Evolutionary conservation across 1,140 invertebrate genomes (phyloP).

Genomic region (Idris sp.): DNA sequence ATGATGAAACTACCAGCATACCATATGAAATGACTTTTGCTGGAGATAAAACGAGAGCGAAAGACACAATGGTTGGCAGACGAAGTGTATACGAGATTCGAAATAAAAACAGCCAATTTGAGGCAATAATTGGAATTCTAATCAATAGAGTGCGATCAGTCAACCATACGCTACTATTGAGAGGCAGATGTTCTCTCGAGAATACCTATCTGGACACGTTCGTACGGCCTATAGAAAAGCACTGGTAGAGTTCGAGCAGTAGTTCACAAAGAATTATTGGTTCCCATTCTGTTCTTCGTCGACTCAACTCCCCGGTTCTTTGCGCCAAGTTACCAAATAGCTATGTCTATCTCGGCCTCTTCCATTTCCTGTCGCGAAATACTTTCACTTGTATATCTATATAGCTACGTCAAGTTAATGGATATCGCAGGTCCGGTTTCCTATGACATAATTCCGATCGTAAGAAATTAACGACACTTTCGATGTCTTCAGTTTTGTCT

Average conservation of each 20-base stretch:
- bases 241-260: slow-evolving; percentile 24
- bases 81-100: slow-evolving; percentile 39
- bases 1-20: slow-evolving; percentile 30
- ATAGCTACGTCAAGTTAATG: slow-evolving; percentile 38
- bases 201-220: slow-evolving; percentile 58
- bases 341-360: slow-evolving; percentile 47
- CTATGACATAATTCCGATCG: slow-evolving; percentile 43
- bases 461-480: slow-evolving; percentile 49
- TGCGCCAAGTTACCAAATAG: slow-evolving; percentile 49
- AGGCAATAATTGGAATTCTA: slow-evolving; percentile 73
- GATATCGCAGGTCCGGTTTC: slow-evolving; percentile 24
- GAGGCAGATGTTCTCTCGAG: slow-evolving; percentile 53
- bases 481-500: slow-evolving; percentile 17
- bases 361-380: slow-evolving; percentile 54
- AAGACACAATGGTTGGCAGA: slow-evolving; percentile 32
- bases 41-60: slow-evolving; percentile 27
- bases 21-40: slow-evolving; percentile 37
- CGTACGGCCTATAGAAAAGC: slow-evolving; percentile 51
- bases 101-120: slow-evolving; percentile 62
- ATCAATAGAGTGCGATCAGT: slow-evolving; percentile 69
- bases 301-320: slow-evolving; percentile 13
- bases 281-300: slow-evolving; percentile 49
- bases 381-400: slow-evolving; percentile 31
- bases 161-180: slow-evolving; percentile 63
- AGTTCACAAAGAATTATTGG: slow-evolving; percentile 65